Percentiles rank a stretch among this genome's conserved stretches.
phyloP scores from a whole-genome alignment of 2,888 invertebrate species.

The Megaustenia siamemsis region DNA sequence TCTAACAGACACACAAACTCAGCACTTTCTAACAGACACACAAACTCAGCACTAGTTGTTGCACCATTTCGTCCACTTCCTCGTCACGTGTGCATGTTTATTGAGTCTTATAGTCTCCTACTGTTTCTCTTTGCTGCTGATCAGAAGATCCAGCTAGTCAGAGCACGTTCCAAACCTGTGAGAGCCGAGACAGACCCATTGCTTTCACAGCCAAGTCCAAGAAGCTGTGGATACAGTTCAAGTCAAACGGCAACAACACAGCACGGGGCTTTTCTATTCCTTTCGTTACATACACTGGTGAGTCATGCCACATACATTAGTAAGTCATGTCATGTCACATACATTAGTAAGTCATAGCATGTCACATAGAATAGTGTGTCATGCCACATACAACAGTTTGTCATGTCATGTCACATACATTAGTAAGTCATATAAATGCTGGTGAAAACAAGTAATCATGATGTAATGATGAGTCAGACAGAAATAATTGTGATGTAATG shows the following conservation, averaged over 20 bases:
- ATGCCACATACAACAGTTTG: not conserved
- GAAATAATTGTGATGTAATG: too few species aligned
- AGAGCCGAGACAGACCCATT: slow-evolving; percentile 77
- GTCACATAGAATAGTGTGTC: not conserved
- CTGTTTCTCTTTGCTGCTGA: not conserved
- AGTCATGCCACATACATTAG: too few species aligned
- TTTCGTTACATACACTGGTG: slow-evolving; percentile 81
- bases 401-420: too few species aligned
- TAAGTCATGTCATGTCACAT: not conserved
- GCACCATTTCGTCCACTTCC: too few species aligned
- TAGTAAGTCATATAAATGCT: too few species aligned
- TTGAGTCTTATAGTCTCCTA: too few species aligned
- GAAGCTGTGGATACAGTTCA: slow-evolving; percentile 80
- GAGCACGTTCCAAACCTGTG: slow-evolving; percentile 80
- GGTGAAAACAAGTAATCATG: too few species aligned
- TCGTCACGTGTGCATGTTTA: too few species aligned
- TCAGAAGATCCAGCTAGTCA: slow-evolving; percentile 80
- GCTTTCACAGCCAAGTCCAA: slow-evolving; percentile 80
- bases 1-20: too few species aligned
- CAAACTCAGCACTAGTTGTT: too few species aligned
- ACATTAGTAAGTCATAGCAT: not conserved
- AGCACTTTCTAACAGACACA: too few species aligned
- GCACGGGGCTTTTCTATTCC: slow-evolving; percentile 80
- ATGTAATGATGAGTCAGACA: too few species aligned
- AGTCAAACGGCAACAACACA: slow-evolving; percentile 77